Evolutionary conservation across 2,888 invertebrate species (phyloP), one percentile per base, ranked within the genome.

Genomic region (Agrochola macilenta): DNA sequence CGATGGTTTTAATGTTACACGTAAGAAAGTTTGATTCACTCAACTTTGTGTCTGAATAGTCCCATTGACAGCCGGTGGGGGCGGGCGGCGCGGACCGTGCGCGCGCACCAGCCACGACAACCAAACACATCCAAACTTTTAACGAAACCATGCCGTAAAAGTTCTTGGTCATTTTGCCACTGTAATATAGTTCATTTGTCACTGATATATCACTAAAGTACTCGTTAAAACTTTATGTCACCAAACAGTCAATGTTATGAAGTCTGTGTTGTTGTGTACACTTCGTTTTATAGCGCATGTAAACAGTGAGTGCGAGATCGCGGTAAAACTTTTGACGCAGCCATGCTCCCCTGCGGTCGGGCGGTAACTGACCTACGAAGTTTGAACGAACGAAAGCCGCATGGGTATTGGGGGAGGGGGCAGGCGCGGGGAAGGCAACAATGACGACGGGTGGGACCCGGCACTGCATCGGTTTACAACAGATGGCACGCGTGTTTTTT

Each of bases 11-110:
- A 92, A 98, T 97, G 93, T 97, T 97, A 95, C 98, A 98, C 92
- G 97, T 97, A 91, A 98, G 97, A 96, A 96, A 97, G 95, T 97
- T 96, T 91, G 96, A 96, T 95, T 96, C 96, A 96, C 96, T 96
- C 95, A 96, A 96, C 95, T 96, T 96, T 92, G 95, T 90, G 93
- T 96, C 95, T 92, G 97, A 96, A 93, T 97, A 96, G 94, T 97
- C 97, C 98, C 98, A 98, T 93, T 97, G 97, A 97, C 98, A 98
- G 93, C 98, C 98, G 94, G 97, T 97, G 88, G 98, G 98, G 91
- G 97, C 97, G 95, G 96, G 96, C 95, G 95, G 96, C 94, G 96
- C 96, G 86, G 96, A 93, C 75, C 95, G 95, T 96, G 96, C 96
- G 96, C 96, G 96, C 96, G 96, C 96, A 96, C 94, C 94, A 88